phyloP scores from a whole-genome alignment of 2,113 vertebrate genomes.

The Brevimyrus niger region DNA sequence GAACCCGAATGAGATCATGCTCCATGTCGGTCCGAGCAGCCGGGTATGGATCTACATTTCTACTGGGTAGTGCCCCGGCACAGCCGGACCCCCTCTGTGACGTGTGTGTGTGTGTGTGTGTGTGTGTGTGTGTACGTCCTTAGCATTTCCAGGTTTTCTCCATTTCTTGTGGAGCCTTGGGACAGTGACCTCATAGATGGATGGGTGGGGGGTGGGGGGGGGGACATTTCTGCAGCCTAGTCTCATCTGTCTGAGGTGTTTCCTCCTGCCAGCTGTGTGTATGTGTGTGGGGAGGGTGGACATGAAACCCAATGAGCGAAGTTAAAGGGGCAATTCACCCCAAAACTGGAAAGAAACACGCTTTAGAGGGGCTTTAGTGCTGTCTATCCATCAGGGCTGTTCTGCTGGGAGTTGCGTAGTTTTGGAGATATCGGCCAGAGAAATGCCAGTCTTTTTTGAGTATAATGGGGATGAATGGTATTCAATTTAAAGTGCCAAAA shows the following conservation, averaged over 20 bases:
- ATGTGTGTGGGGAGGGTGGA: neutral
- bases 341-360: neutral
- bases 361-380: neutral
- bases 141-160: neutral
- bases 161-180: neutral
- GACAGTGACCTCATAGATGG: neutral
- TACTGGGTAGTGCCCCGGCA: neutral
- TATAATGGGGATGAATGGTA: no score
- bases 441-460: no score
- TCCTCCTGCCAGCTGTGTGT: neutral
- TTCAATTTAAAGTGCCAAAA: neutral
- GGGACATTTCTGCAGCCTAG: neutral
- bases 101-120: neutral
- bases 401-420: neutral
- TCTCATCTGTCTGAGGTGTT: neutral
- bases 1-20: neutral
- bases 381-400: neutral
- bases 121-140: neutral
- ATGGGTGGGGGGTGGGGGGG: neutral
- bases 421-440: no score
- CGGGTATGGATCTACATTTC: neutral
- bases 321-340: neutral
- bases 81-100: neutral
- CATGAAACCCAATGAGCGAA: neutral
- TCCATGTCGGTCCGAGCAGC: neutral